phyloP scores from a whole-genome alignment of 64 coral and sea anemone genomes.

The Dendrophyllia cribrosa region DNA sequence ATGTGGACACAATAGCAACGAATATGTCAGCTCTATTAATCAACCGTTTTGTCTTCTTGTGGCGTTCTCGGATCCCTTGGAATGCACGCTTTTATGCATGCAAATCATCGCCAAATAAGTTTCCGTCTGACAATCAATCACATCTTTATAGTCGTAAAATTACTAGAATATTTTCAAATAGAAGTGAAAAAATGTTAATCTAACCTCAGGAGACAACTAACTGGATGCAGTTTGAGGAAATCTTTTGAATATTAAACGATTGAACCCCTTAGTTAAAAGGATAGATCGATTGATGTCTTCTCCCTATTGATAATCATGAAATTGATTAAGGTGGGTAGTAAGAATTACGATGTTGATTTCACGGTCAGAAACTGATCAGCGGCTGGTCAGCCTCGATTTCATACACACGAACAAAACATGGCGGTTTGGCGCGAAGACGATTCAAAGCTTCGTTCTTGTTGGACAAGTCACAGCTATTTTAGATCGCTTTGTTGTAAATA shows the following conservation, averaged over 20 bases:
- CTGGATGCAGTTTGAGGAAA: not conserved
- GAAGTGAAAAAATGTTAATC: not conserved
- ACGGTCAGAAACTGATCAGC: slow-evolving; percentile 4
- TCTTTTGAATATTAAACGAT: not conserved
- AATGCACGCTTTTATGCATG: slow-evolving; percentile 4
- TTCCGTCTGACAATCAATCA: not conserved
- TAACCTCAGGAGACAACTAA: not conserved
- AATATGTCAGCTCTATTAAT: slow-evolving; percentile 6
- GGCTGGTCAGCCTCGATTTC: slow-evolving; percentile 30
- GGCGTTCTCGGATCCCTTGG: slow-evolving; percentile 8
- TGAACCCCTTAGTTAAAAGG: no score
- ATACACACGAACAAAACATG: slow-evolving; percentile 36
- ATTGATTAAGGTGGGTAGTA: not conserved
- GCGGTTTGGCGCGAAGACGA: slow-evolving; percentile 52
- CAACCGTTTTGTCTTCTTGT: not conserved
- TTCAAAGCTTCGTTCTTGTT: not conserved
- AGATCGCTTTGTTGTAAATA: not conserved
- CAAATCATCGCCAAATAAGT: not conserved
- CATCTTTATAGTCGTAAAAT: not conserved
- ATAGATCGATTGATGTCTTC: not conserved
- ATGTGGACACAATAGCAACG: not conserved
- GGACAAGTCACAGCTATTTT: not conserved
- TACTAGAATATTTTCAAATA: not conserved
- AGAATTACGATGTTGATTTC: slow-evolving; percentile 16
- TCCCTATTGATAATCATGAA: not conserved